A percentile compares a stretch with the other conserved stretches of the same genome.
These are phyloP conservation scores for crab-eating macaque (Macaca fascicularis) DNA, from an alignment of 2,113 vertebrate genomes.

Conservation along the genomic window DNA sequence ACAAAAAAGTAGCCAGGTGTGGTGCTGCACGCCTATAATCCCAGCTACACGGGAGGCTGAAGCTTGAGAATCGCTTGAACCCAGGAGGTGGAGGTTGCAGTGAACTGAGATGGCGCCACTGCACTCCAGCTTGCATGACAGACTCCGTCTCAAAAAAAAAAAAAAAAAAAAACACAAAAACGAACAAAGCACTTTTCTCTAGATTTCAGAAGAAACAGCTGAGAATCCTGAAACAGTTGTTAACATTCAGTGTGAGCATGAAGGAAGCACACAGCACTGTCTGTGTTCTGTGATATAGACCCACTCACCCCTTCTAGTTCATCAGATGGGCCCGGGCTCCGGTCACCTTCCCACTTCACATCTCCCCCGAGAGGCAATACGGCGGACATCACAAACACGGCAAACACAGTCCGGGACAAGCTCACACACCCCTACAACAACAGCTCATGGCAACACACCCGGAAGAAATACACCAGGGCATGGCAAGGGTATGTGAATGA, in stretches of 20 bases:
- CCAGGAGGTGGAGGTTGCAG: too few species aligned
- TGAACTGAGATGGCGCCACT: too few species aligned
- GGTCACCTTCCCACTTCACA: neutral
- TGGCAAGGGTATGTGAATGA: neutral
- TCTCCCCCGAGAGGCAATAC: neutral
- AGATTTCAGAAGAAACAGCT: neutral
- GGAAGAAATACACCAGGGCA: accelerated
- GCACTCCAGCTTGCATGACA: too few species aligned
- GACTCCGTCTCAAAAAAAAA: too few species aligned
- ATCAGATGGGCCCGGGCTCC: neutral
- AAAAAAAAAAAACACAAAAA: too few species aligned
- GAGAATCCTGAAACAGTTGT: neutral
- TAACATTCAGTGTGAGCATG: neutral
- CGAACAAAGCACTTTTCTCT: neutral
- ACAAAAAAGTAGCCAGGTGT: too few species aligned
- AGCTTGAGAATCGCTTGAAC: too few species aligned
- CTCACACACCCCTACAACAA: neutral
- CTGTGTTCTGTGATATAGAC: neutral
- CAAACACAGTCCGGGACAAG: neutral
- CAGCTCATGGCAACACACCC: neutral
- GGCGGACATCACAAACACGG: neutral
- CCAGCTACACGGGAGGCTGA: too few species aligned
- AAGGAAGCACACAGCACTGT: neutral
- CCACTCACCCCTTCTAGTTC: neutral
- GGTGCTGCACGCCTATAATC: too few species aligned